Percentiles rank a stretch among this genome's conserved stretches.
phyloP scores from a whole-genome alignment of 2,888 invertebrate species.

The Cynaeus angustus region DNA sequence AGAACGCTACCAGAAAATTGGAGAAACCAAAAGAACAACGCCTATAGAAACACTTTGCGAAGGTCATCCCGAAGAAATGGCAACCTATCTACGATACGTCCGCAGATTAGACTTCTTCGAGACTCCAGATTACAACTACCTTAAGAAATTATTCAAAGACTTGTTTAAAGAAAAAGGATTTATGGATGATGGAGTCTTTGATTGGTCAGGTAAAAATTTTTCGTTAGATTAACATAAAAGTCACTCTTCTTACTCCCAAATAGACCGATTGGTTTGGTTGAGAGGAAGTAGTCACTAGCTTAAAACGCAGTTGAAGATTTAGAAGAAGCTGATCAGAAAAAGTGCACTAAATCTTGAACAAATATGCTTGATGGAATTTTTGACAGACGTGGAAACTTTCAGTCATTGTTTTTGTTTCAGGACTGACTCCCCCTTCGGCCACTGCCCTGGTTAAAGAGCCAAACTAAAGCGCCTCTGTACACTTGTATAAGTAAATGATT shows the following conservation, averaged over 20 bases:
- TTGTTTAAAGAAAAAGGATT: conserved; percentile 90
- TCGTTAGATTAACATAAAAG: neutral
- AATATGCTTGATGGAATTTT: conserved; percentile 41
- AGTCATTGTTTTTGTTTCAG: conserved; percentile 16
- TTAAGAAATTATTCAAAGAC: conserved; percentile 95
- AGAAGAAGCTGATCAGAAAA: neutral
- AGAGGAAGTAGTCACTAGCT: conserved; percentile 43
- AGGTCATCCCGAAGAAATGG: conserved; percentile 95
- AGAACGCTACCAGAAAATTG: conserved; percentile 99
- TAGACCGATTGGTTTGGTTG: conserved; percentile 46
- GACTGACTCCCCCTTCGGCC: conserved; percentile 39
- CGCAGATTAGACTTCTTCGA: conserved; percentile 98
- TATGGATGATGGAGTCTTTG: conserved; percentile 93
- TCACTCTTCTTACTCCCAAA: conserved; percentile 14
- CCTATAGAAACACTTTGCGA: conserved; percentile 95
- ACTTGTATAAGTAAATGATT: too few species aligned
- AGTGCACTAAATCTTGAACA: neutral
- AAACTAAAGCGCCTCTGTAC: neutral
- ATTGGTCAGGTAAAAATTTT: conserved; percentile 88
- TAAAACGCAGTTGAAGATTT: conserved; percentile 39
- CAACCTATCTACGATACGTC: conserved; percentile 97
- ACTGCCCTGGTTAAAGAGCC: conserved; percentile 38
- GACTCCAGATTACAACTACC: conserved; percentile 99
- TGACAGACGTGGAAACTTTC: neutral
- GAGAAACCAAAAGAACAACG: conserved; percentile 99